Evolutionary conservation across 2,888 invertebrate species (phyloP), one percentile per base, ranked within the genome.

Genomic region (Villa cingulata): DNA sequence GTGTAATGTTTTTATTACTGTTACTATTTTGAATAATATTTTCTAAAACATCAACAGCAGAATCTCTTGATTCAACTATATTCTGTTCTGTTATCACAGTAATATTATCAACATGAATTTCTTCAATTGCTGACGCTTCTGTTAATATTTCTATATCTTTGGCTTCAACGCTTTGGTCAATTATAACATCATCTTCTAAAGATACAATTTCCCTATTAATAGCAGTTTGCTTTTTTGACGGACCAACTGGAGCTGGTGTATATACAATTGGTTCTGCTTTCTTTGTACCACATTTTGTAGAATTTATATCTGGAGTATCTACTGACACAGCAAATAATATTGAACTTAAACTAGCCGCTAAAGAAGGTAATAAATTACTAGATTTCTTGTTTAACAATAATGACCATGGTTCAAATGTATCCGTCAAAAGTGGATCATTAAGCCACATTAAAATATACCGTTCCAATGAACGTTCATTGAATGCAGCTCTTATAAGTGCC

Each of bases 241-340:
- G 62, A 59, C 71, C 72, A 60, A 81, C 75, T 46, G 81, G 78
- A 53, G 76, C 68, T 2, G 80, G 77, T 16, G 81, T 73, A 51
- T 79, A 76, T 59, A 88, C 86, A 38, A 87, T 77, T 45, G 82
- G 84, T 62, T 86, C 78, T 43, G 57, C 58, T 40, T 57, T 62
- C 1, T 50, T 44, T 16, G 46, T 19, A 17, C 41, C 48, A 34
- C 63, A 70, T 19, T 66, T 65, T 54, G 62, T 67, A 58, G 76
- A 73, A 68, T 84, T 86, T 48, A 90, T 73, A 62, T 88, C 86
- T 27, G 81, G 74, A 66, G 86, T 86, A 71, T 95, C 92, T 51
- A 94, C 86, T 60, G 81, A 84, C 62, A 95, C 80, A 19, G 96
- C 95, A 72, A 96, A 96, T 54, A 95, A 73, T 61, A 95, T 85